Percentiles rank a stretch among this genome's conserved stretches.
phyloP scores from a whole-genome alignment of 2,113 vertebrate species.

The Antennarius striatus region DNA sequence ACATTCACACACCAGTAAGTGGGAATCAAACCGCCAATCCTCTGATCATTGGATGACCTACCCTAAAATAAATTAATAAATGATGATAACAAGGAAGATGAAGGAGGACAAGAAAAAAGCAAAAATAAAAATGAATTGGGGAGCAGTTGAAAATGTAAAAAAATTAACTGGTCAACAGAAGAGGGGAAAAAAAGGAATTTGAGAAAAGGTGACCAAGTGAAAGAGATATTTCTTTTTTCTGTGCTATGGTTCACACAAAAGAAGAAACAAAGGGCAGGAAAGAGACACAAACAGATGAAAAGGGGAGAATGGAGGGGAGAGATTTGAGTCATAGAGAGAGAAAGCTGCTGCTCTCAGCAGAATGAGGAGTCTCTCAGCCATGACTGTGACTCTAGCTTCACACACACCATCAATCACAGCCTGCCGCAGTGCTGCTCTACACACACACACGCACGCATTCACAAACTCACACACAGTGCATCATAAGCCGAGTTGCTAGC shows the following conservation, averaged over 20 bases:
- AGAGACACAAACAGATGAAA: constrained; percentile 13
- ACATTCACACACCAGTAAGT: too few relatives aligned
- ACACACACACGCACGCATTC: constrained; percentile 25
- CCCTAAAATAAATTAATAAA: not conserved
- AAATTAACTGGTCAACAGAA: too few relatives aligned
- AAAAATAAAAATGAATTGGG: not conserved
- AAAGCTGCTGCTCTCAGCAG: constrained; percentile 77
- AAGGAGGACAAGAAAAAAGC: not conserved
- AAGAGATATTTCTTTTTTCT: not conserved
- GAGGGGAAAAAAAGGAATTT: too few relatives aligned
- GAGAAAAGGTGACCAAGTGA: not conserved
- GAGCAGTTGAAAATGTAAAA: too few relatives aligned
- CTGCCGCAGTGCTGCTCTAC: constrained; percentile 77
- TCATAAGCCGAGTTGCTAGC: constrained; percentile 50
- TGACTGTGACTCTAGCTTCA: constrained; percentile 80
- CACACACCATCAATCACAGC: constrained; percentile 79
- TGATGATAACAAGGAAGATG: not conserved
- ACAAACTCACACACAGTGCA: constrained; percentile 32
- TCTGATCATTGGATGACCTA: too few relatives aligned
- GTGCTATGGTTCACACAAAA: not conserved
- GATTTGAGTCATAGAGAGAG: constrained; percentile 9
- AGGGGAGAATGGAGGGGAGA: not conserved
- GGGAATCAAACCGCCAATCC: too few relatives aligned
- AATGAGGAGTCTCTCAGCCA: constrained; percentile 77
- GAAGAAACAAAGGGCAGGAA: constrained; percentile 7